Conservation (phyloP, 2,113 vertebrate genomes). For the Channa maculata region DNA sequence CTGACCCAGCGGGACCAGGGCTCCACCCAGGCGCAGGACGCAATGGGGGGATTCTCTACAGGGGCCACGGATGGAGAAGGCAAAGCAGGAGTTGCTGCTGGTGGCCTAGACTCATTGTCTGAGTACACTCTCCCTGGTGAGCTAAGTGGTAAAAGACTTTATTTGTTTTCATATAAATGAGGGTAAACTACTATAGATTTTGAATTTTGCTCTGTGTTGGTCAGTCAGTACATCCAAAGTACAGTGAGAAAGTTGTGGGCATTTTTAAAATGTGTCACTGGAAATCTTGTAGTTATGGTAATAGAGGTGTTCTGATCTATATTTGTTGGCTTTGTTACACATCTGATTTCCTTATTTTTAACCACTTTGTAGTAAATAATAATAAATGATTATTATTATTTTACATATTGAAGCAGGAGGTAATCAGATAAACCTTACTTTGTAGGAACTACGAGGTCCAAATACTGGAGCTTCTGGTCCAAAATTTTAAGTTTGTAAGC, state of each 20-base stretch:
- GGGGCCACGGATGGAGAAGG: constrained; percentile 65
- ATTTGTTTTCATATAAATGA: neutral
- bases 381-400: no score
- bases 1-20: constrained; percentile 81
- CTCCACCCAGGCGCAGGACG: constrained; percentile 87
- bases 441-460: no score
- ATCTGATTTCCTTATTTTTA: no score
- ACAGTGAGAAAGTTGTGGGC: neutral
- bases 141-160: neutral
- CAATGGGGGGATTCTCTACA: constrained; percentile 87
- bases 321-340: no score
- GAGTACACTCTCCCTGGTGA: constrained; percentile 86
- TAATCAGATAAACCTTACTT: no score
- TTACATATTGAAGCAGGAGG: no score
- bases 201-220: no score
- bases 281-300: neutral
- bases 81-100: constrained; percentile 62
- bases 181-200: neutral
- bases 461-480: no score
- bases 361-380: no score
- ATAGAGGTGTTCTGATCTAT: neutral
- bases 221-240: neutral
- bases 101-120: constrained; percentile 80
- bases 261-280: neutral
- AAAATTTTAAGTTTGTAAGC: no score